phyloP scores from a whole-genome alignment of 2,888 invertebrate species.

The Aphidoletes aphidimyza region DNA sequence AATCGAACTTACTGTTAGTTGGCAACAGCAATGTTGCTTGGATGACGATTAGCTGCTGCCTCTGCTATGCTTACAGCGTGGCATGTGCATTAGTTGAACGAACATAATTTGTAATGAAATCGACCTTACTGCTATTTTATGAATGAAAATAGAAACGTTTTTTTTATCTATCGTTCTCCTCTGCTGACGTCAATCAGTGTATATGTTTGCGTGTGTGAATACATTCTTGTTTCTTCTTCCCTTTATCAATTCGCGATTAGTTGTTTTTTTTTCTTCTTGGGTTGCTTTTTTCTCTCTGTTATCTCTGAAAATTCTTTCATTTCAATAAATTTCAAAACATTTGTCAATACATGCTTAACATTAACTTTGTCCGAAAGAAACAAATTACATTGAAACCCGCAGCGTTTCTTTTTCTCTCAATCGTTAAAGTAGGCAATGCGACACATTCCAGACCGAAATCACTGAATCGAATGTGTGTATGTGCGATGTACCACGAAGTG shows the following conservation, averaged over 20 bases:
- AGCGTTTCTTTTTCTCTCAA: too few relatives aligned
- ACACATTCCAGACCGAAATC: neutral
- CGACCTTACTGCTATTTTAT: constrained; percentile 28
- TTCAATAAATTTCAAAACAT: too few relatives aligned
- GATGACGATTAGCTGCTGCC: neutral
- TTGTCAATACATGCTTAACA: too few relatives aligned
- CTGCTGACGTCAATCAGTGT: neutral
- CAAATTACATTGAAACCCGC: too few relatives aligned
- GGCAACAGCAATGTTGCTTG: neutral
- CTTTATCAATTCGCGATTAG: neutral
- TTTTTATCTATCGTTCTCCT: constrained; percentile 6
- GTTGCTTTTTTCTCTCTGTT: too few relatives aligned
- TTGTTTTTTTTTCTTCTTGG: neutral
- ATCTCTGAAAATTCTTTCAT: too few relatives aligned
- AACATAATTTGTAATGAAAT: constrained; percentile 19
- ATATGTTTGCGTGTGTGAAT: too few relatives aligned
- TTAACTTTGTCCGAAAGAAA: too few relatives aligned
- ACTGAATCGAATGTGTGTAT: too few relatives aligned
- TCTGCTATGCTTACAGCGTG: neutral
- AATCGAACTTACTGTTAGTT: neutral
- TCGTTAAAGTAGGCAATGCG: neutral
- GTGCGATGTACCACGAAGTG: too few relatives aligned
- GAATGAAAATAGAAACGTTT: constrained; percentile 27
- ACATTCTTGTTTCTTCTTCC: neutral
- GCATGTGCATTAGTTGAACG: constrained; percentile 28